Conservation (phyloP, 2,888 invertebrate species). For the Troides helena region DNA sequence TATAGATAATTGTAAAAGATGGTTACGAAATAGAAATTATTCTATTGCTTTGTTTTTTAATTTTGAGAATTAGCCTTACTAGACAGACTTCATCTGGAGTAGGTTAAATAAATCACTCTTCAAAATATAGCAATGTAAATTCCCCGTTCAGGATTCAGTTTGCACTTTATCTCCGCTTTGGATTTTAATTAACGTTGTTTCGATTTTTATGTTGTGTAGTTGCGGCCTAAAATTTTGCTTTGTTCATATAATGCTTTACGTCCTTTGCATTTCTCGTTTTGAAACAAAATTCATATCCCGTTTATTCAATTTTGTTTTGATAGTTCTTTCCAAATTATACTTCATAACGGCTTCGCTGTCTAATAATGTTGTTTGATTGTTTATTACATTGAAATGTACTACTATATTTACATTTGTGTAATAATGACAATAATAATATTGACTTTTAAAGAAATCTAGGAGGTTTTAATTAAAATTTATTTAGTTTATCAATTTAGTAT, state of each 20-base stretch:
- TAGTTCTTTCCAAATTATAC: background rate
- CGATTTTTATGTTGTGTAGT: constrained; percentile 35
- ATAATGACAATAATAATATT: too few species aligned
- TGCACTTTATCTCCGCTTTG: constrained; percentile 56
- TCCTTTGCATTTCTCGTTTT: constrained; percentile 19
- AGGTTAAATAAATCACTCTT: constrained; percentile 70
- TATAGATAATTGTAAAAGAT: background rate
- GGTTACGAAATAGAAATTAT: constrained; percentile 41
- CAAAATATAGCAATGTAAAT: constrained; percentile 57
- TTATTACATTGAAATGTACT: background rate
- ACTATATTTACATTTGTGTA: too few species aligned
- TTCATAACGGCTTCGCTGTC: background rate
- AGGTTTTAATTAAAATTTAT: too few species aligned
- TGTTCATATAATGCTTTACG: constrained; percentile 18
- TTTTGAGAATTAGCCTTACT: constrained; percentile 48
- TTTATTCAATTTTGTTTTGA: background rate
- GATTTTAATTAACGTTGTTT: constrained; percentile 62
- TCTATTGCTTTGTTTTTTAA: constrained; percentile 59
- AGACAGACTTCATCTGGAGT: constrained; percentile 56
- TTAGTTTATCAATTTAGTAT: too few species aligned
- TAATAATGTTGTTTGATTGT: background rate
- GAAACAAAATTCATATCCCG: constrained; percentile 1
- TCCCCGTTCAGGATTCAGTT: constrained; percentile 57
- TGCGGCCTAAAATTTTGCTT: constrained; percentile 34
- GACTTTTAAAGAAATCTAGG: too few species aligned